Conservation (phyloP, 2,797 vertebrate species). For the Mormyrus proboscirostris region DNA sequence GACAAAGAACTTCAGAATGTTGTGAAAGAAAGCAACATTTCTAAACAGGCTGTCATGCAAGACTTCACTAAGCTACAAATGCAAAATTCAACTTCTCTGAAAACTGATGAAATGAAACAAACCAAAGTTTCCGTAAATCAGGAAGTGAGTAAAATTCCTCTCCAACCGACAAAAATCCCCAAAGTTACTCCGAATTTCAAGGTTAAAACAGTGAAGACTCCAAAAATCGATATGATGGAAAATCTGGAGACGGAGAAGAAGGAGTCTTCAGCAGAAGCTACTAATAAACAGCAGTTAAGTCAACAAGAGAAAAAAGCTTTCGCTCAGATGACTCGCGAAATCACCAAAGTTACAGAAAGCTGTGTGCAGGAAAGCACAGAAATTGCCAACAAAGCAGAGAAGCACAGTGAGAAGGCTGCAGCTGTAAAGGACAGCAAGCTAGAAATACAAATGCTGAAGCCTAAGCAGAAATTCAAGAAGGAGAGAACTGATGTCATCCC, state of each 20-base stretch:
- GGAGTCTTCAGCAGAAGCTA: constrained; percentile 38
- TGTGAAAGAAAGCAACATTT: constrained; percentile 46
- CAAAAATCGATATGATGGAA: constrained; percentile 43
- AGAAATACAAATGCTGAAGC: constrained; percentile 47
- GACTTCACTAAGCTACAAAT: constrained; percentile 51
- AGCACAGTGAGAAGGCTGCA: constrained; percentile 29
- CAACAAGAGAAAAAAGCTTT: constrained; percentile 42
- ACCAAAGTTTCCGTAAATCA: constrained; percentile 43
- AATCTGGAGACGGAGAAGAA: constrained; percentile 42
- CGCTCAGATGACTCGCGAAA: constrained; percentile 41
- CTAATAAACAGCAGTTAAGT: constrained; percentile 40
- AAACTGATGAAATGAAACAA: constrained; percentile 56
- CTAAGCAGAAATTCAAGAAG: constrained; percentile 44
- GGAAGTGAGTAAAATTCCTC: constrained; percentile 48
- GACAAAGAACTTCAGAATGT: constrained; percentile 49
- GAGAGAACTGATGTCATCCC: constrained; percentile 43
- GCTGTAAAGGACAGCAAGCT: constrained; percentile 39
- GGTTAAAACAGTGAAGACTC: constrained; percentile 72
- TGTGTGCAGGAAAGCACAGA: constrained; percentile 20
- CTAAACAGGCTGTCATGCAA: constrained; percentile 51
- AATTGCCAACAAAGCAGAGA: constrained; percentile 44
- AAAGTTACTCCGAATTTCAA: constrained; percentile 66
- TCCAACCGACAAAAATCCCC: constrained; percentile 61
- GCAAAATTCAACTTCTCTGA: constrained; percentile 45
- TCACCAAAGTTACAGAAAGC: constrained; percentile 34